phyloP scores from a whole-genome alignment of 2,113 vertebrate species.

The Prionailurus bengalensis region DNA sequence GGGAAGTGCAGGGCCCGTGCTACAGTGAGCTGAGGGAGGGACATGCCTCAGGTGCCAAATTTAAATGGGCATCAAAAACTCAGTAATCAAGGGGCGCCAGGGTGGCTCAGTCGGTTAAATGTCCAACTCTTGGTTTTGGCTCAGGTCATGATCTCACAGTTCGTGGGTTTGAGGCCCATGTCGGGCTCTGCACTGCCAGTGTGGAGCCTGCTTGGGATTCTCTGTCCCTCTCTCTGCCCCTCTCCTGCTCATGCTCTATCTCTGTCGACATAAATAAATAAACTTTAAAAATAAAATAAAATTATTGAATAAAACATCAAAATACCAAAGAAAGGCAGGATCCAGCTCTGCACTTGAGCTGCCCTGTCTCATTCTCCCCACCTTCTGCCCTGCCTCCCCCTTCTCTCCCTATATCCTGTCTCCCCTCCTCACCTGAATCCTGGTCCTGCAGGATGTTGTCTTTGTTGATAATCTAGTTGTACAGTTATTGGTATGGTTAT shows the following conservation, averaged over 20 bases:
- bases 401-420: not conserved
- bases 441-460: not conserved
- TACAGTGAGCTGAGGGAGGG: not conserved
- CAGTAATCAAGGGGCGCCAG: too few species aligned
- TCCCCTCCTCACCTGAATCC: not conserved
- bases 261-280: too few species aligned
- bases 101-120: too few species aligned
- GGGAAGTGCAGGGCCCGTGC: not conserved
- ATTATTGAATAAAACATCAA: not conserved
- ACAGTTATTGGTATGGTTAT: too few species aligned
- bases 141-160: too few species aligned
- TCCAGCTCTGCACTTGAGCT: not conserved
- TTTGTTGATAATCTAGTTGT: not conserved
- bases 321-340: not conserved
- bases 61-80: not conserved
- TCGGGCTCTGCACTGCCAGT: too few species aligned
- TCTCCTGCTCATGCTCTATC: too few species aligned
- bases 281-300: too few species aligned
- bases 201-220: too few species aligned
- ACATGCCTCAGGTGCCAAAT: not conserved
- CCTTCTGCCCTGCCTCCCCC: not conserved
- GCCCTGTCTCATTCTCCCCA: not conserved
- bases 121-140: too few species aligned
- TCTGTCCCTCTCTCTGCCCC: too few species aligned
- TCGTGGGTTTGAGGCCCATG: too few species aligned